Evolutionary conservation across 2,797 vertebrate genomes (phyloP), one percentile per base, ranked within the genome.

Genomic region (Lepilemur ruficaudatus): DNA sequence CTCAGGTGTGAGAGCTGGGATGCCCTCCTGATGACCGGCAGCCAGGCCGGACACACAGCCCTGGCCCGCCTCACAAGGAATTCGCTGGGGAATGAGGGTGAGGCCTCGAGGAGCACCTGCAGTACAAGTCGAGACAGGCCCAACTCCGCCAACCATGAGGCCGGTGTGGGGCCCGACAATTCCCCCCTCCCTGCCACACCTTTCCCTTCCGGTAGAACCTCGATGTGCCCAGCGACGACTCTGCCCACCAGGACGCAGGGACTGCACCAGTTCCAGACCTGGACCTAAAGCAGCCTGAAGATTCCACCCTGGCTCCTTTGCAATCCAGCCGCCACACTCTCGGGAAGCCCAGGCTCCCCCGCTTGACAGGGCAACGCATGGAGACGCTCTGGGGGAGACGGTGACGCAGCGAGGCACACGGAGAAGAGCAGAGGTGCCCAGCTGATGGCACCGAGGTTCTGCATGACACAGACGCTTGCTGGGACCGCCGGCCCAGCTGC

Each of bases 331-430:
- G 0, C 79, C 23, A 22, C 11, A 14, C 43, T 13, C 2, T 1
- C 28, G 9, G n/a, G 52, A 14, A 14, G n/a, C 30, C 82, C 43
- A 8, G 52, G 50, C 59, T 13, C 61, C 69, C 38, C 23, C 35
- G 46, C 0, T 20, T 43, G 55, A 70, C 43, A 46, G 41, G 15
- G 8, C 32, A n/a, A 55, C 20, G 1, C 1, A 3, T 0, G 5
- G 75, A 50, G 32, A 65, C 32, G 46, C 43, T 57, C 69, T 0
- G 4, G 61, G 46, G 73, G 38, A 52, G 41, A 55, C 9, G 5
- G 9, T 10, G 0, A 17, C 0, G 2, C 5, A 4, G 32, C 69
- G 4, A 76, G 59, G 84, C n/a, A 30, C 2, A 0, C 0, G 8
- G 46, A 14, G 18, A 80, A 84, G 25, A 30, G 9, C 28, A 18